Conservation (phyloP, 2,888 invertebrate genomes). For the Dugesia japonica region DNA sequence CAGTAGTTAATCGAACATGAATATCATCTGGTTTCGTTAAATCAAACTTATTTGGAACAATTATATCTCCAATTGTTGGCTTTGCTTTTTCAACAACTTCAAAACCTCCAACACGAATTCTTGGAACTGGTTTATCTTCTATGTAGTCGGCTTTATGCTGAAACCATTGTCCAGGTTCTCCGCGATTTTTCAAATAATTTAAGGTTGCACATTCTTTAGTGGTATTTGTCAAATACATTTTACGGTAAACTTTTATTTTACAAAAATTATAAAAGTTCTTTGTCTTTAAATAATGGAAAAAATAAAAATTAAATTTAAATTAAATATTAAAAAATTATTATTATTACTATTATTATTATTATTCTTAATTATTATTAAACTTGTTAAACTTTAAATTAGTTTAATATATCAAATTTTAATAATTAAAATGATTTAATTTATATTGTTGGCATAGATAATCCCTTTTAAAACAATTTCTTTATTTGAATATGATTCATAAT, state of each 20-base stretch:
- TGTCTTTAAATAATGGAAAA: too few species aligned
- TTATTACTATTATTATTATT: too few species aligned
- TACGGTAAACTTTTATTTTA: too few species aligned
- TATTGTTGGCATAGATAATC: background rate
- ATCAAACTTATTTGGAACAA: background rate
- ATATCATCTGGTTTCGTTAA: background rate
- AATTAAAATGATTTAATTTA: background rate
- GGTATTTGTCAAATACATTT: background rate
- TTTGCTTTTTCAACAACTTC: conserved; percentile 4
- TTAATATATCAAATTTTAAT: background rate
- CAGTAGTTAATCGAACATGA: background rate
- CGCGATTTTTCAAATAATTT: conserved; percentile 27
- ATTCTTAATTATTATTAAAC: too few species aligned
- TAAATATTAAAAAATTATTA: too few species aligned
- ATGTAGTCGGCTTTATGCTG: conserved; percentile 16
- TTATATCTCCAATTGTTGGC: background rate
- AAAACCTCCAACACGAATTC: background rate
- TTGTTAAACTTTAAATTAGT: background rate
- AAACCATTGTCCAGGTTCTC: conserved; percentile 25
- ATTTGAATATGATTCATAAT: too few species aligned
- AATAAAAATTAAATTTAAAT: too few species aligned
- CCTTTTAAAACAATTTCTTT: background rate
- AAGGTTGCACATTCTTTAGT: background rate
- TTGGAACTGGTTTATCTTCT: conserved; percentile 1
- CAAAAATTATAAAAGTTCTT: too few species aligned